Percentiles rank a stretch among this genome's conserved stretches.
Conservation (phyloP, 2,797 vertebrate species). For the Bufotes viridis region DNA sequence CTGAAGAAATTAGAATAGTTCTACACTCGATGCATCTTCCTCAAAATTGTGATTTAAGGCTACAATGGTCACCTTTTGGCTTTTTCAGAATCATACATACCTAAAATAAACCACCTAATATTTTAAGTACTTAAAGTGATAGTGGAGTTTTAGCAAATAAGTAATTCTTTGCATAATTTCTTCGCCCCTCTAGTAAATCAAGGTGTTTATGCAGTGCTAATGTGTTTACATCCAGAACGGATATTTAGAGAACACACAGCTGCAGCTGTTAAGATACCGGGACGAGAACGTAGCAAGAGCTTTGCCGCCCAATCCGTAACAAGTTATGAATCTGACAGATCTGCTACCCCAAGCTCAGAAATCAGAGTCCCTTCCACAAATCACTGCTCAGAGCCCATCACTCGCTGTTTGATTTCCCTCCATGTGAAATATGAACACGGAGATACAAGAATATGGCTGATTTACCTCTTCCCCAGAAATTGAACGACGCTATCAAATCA, state of each 20-base stretch:
- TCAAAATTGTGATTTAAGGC: no score
- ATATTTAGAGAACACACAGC: conserved; percentile 68
- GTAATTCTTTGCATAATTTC: background rate
- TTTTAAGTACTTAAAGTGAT: background rate
- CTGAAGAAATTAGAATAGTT: no score
- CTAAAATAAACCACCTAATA: no score
- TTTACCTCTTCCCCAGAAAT: conserved; percentile 64
- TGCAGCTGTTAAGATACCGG: conserved; percentile 67
- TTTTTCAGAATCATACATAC: no score
- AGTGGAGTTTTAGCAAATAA: background rate
- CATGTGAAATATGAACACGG: conserved; percentile 60
- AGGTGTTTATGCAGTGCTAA: conserved; percentile 73
- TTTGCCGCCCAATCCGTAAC: conserved; percentile 59
- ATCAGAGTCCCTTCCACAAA: conserved; percentile 39
- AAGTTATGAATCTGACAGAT: conserved; percentile 62
- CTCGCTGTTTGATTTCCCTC: conserved; percentile 37
- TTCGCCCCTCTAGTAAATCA: conserved; percentile 70
- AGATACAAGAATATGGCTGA: conserved; percentile 63
- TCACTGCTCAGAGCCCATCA: conserved; percentile 58
- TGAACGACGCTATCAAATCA: conserved; percentile 52
- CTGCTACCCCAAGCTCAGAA: conserved; percentile 56
- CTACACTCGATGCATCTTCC: no score
- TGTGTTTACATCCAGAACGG: conserved; percentile 71
- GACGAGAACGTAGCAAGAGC: conserved; percentile 50
- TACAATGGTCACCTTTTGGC: no score